Base-by-base conservation (phyloP, 2,113 vertebrate genomes). In the Hippocampus barbouri region DNA sequence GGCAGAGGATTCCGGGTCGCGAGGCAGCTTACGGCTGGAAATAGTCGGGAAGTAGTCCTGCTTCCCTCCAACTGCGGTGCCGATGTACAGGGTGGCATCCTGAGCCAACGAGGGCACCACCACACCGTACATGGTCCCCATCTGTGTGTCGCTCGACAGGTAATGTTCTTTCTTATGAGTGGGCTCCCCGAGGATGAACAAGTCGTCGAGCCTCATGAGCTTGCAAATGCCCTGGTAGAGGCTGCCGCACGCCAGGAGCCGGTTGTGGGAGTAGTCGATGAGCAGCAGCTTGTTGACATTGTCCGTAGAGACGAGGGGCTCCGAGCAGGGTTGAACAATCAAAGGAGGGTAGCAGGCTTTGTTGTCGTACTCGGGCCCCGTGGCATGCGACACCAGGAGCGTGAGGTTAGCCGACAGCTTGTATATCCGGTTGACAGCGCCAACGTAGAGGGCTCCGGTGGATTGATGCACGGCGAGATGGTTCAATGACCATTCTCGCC, bases 41-140 rank as follows among this genome's bases (percentile, higher is more conserved):
- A 98, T 93, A 0, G 97, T 98, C 0, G 97, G 97, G 77, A 98
- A 98, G 69, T 98, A 98, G 91, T 98, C 97, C 93, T 98, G 97
- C 74, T 98, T 98, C 1, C 97, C 96, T 0, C 95, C 97, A 25
- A 98, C 97, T 0, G 97, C 96, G 0, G 96, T 97, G 81, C 97
- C 97, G 0, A 98, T 94, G 86, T 97, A 98, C 60, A 98, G 92
- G 60, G 96, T 98, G 45, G 94, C 96, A 0, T 96, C 96, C 57
- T 94, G 93, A 0, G 94, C 94, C 15, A 93, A 93, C 0, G 94
- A 94, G 49, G 94, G 94, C 78, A 97, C 97, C 0, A 98, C 95
- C 49, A 98, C 97, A 0, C 97, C 97, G 0, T 92, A 97, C 95
- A 97, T 98, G 0, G 95, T 95, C 67, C 95, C 97, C 0, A 95